These are phyloP conservation scores for Teleopsis dalmanni DNA, from an alignment of 1,140 invertebrate species.

Conservation along the genomic window DNA sequence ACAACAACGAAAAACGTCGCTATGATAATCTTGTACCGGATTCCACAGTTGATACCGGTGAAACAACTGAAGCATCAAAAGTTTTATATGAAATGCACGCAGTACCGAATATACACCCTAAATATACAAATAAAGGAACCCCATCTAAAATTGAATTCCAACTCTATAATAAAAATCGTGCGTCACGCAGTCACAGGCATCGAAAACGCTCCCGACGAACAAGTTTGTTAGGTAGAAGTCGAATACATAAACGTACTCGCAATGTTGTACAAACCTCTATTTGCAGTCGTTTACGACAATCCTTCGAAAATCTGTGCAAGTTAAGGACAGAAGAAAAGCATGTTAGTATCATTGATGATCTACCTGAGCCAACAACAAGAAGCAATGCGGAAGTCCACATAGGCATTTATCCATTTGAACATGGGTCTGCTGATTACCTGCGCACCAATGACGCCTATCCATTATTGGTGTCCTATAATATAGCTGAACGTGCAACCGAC, in stretches of 20 bases:
- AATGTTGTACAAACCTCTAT: constrained; percentile 7
- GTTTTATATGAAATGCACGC: constrained; percentile 31
- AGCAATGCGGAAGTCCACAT: constrained; percentile 19
- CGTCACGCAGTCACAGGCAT: no score
- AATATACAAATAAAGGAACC: constrained; percentile 7
- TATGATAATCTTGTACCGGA: constrained; percentile 30
- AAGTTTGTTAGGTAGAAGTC: no score
- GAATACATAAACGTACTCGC: no score
- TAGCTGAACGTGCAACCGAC: constrained; percentile 52
- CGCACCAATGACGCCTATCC: constrained; percentile 55
- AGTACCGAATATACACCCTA: constrained; percentile 1
- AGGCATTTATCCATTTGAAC: constrained; percentile 62
- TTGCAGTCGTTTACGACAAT: constrained; percentile 18
- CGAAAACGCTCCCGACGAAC: no score
- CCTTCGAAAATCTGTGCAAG: constrained; percentile 33
- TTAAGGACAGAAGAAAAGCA: constrained; percentile 14
- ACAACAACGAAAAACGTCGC: constrained; percentile 9
- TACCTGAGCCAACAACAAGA: constrained; percentile 20
- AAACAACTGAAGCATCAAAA: constrained; percentile 3
- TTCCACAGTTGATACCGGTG: constrained; percentile 8
- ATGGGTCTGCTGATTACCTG: constrained; percentile 56
- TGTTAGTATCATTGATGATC: constrained; percentile 22
- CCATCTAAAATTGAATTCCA: constrained; percentile 37
- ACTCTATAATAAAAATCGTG: constrained; percentile 19
- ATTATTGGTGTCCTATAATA: constrained; percentile 48